Conservation (phyloP, 2,797 vertebrate species). For the Enteromius unitaeniatus region DNA sequence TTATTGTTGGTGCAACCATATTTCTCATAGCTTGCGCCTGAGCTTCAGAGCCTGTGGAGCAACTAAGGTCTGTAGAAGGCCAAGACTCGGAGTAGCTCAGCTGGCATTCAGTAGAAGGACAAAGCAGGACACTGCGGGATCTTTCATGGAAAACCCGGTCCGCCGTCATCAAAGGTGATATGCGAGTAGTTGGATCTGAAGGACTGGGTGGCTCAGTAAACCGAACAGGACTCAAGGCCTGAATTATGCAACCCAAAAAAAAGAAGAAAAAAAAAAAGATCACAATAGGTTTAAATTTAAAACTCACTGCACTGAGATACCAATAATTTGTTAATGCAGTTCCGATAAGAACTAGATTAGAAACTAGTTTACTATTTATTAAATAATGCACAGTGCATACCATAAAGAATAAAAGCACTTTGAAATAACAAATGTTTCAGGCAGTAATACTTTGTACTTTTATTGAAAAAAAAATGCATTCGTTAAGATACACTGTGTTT, state of each 20-base stretch:
- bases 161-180: conserved; percentile 43
- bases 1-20: conserved; percentile 32
- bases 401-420: background rate
- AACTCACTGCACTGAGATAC: background rate
- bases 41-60: conserved; percentile 59
- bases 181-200: conserved; percentile 37
- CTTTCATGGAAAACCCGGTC: conserved; percentile 53
- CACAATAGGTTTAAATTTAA: background rate
- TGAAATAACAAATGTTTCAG: background rate
- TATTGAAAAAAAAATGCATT: background rate
- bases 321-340: background rate
- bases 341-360: background rate
- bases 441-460: background rate
- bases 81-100: conserved; percentile 78
- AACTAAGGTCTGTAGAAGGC: conserved; percentile 76
- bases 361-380: background rate
- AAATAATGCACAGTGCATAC: background rate
- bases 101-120: conserved; percentile 52
- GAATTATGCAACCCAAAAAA: conserved; percentile 33
- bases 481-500: too few species aligned
- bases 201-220: conserved; percentile 53
- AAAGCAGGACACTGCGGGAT: conserved; percentile 31
- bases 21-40: conserved; percentile 10
- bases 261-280: background rate
- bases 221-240: conserved; percentile 75